Conservation (phyloP, 2,797 vertebrate genomes). For the Dicrostonyx torquatus region DNA sequence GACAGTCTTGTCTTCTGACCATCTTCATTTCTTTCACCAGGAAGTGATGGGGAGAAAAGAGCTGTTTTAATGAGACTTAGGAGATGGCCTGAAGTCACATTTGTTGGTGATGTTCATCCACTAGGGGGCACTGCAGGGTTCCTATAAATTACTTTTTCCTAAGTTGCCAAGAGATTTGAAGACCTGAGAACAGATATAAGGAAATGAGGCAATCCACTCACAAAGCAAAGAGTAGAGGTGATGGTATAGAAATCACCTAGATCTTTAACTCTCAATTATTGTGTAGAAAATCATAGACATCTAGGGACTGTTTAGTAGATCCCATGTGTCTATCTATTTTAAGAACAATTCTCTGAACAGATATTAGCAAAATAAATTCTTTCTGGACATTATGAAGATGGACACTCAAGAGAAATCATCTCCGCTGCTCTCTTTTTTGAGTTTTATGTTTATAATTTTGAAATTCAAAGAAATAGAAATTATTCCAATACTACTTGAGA, state of each 20-base stretch:
- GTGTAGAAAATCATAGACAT: background rate
- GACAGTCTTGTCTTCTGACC: background rate
- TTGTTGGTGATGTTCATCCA: background rate
- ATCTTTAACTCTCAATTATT: background rate
- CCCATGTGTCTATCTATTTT: background rate
- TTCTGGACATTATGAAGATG: background rate
- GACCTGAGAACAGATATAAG: background rate
- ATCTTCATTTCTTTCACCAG: background rate
- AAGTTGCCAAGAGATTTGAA: background rate
- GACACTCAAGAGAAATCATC: background rate
- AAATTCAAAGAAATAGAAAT: background rate
- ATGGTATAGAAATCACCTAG: background rate
- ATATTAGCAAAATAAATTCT: background rate
- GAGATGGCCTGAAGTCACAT: no score
- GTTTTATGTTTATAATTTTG: background rate
- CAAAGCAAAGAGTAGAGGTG: background rate
- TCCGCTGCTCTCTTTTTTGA: background rate
- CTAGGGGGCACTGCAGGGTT: background rate
- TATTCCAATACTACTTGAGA: background rate
- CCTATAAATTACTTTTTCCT: background rate
- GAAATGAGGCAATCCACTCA: background rate
- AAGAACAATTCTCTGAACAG: background rate
- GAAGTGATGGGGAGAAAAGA: background rate
- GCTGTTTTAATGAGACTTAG: background rate
- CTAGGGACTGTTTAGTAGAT: background rate